Evolutionary conservation across 2,113 vertebrate species (phyloP).

Genomic region (Ictalurus punctatus): DNA sequence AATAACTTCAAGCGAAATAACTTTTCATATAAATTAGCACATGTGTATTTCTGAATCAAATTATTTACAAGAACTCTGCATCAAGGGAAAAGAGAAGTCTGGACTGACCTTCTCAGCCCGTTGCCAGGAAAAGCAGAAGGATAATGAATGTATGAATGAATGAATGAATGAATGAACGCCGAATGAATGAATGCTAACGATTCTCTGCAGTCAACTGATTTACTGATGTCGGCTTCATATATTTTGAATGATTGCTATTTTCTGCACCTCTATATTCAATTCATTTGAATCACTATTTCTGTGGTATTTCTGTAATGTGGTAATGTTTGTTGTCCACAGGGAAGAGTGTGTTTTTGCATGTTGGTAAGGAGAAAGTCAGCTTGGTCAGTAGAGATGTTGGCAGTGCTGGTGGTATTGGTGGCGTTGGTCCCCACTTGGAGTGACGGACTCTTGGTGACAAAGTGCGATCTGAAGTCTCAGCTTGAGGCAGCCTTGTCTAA

Average conservation of each 20-base stretch:
- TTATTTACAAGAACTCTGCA: not conserved
- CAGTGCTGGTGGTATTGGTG: slow-evolving; percentile 8
- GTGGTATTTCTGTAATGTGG: not conserved
- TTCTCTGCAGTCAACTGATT: not conserved
- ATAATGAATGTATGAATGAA: not conserved
- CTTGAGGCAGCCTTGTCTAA: slow-evolving; percentile 13
- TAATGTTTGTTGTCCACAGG: not conserved
- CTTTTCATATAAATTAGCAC: not conserved
- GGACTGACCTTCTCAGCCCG: not conserved
- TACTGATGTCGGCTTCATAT: not conserved
- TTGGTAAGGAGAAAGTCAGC: not conserved
- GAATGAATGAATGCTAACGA: too few relatives aligned
- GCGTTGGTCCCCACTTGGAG: not conserved
- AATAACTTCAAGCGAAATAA: not conserved
- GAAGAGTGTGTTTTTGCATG: not conserved
- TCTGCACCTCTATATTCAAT: not conserved
- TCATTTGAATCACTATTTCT: not conserved
- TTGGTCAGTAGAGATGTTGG: slow-evolving; percentile 25
- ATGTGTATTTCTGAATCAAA: not conserved
- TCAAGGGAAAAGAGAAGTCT: not conserved
- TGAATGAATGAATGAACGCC: not conserved
- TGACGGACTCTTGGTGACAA: slow-evolving; percentile 40
- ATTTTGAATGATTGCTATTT: not conserved
- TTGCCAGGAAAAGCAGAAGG: not conserved
- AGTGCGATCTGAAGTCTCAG: slow-evolving; percentile 37